Evolutionary conservation across 2,113 vertebrate species (phyloP), one percentile per base, ranked within the genome.

Genomic region (Labeo catla): DNA sequence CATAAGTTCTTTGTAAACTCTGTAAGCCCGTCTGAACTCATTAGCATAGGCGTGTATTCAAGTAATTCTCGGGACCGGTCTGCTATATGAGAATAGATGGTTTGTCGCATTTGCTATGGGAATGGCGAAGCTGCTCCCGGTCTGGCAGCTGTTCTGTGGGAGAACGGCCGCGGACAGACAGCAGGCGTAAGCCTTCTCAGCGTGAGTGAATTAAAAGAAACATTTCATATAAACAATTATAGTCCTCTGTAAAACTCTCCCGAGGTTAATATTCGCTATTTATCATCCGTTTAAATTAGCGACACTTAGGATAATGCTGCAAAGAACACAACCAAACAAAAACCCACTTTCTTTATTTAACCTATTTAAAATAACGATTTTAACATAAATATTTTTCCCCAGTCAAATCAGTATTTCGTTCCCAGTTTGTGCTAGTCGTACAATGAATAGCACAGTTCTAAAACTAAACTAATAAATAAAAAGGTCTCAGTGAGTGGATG

Each of bases 111-210:
- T 52, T 76, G 76, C 81, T 87, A 63, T 92, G 94, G 93, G 93
- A 91, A 91, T 88, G 89, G 91, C 89, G 94, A 94, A 93, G 91
- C 91, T 91, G 90, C 88, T 72, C 92, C 85, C 88, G 91, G 94
- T 89, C 91, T 92, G 87, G 94, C 96, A 97, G 96, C 97, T 96
- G 96, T 95, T 96, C 93, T 81, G 78, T 90, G 90, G 93, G 93
- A 93, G 68, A 36, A 50, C 28, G 21, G 86, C 76, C 50, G 85
- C 19, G 91, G 92, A 93, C 94, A 95, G 95, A 95, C 96, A 95
- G 94, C 74, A 91, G 94, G 95, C 89, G 91, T 87, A 90, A 93
- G 88, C 91, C 92, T 89, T 91, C 94, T 91, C 91, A 87, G 94
- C 92, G 92, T 93, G 94, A 95, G 93, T 94, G 93, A 83, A 85